A percentile compares a stretch with the other conserved stretches of the same genome.
These are phyloP conservation scores for Siniperca scherzeri DNA, from an alignment of 2,797 vertebrate species.

Conservation along the genomic window DNA sequence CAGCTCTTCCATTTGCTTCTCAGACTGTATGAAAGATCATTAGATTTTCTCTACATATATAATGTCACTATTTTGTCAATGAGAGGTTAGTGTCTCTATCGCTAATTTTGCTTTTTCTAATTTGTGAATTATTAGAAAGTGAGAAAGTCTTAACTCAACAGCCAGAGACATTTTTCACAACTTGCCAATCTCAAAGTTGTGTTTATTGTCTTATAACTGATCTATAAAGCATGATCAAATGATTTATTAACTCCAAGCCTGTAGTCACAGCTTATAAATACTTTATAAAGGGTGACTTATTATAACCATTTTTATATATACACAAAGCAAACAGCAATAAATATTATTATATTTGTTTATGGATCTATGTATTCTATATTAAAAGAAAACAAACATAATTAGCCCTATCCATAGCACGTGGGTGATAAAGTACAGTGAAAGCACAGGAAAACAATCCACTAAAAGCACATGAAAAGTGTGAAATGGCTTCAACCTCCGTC, in stretches of 20 bases:
- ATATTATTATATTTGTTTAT: background rate
- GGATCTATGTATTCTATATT: background rate
- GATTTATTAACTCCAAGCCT: background rate
- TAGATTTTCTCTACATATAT: background rate
- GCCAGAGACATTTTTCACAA: background rate
- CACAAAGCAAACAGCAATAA: background rate
- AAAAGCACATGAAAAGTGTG: constrained; percentile 22
- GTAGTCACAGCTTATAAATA: background rate
- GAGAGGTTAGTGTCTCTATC: too few species aligned
- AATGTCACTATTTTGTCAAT: background rate
- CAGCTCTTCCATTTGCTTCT: background rate
- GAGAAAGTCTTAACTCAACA: background rate
- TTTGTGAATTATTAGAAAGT: background rate
- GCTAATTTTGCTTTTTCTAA: background rate
- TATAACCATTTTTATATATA: background rate
- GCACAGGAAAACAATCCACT: background rate
- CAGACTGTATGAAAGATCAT: background rate
- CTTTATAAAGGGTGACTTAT: background rate
- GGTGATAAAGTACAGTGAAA: background rate
- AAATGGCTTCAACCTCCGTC: constrained; percentile 34
- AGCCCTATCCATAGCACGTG: background rate
- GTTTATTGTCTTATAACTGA: background rate
- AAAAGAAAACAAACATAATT: background rate
- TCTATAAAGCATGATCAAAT: background rate
- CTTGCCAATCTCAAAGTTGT: background rate